Conservation (phyloP, 2,888 invertebrate genomes). For the Drosophila kanekoi region DNA sequence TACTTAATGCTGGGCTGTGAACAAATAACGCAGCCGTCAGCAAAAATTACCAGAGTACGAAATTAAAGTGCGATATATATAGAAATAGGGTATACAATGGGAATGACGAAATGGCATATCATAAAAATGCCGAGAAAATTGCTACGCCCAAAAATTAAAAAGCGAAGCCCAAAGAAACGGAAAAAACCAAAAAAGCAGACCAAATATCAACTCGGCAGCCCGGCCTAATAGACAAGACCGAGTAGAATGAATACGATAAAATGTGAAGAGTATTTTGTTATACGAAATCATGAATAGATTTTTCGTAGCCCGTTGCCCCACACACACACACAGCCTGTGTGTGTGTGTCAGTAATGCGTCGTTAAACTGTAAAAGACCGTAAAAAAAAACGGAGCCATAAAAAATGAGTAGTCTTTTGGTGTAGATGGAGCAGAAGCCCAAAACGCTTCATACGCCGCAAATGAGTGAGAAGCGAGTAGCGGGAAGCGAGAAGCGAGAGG, state of each 20-base stretch:
- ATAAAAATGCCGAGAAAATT: slow-evolving; percentile 66
- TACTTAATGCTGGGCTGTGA: slow-evolving; percentile 54
- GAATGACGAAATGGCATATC: slow-evolving; percentile 67
- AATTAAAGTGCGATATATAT: slow-evolving; percentile 61
- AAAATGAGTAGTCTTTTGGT: slow-evolving; percentile 62
- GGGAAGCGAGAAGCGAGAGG: slow-evolving; percentile 57
- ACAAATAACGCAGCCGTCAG: slow-evolving; percentile 45
- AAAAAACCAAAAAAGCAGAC: slow-evolving; percentile 31
- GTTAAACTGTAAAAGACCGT: slow-evolving; percentile 81
- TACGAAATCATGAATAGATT: slow-evolving; percentile 78
- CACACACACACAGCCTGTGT: too few species aligned
- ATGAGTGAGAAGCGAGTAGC: slow-evolving; percentile 39
- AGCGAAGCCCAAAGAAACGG: slow-evolving; percentile 28
- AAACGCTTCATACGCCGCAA: slow-evolving; percentile 48
- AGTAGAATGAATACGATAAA: slow-evolving; percentile 61
- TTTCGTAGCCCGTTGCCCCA: slow-evolving; percentile 47
- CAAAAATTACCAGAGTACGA: slow-evolving; percentile 50
- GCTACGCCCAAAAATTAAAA: slow-evolving; percentile 74
- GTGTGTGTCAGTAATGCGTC: slow-evolving; percentile 78
- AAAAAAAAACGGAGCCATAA: slow-evolving; percentile 68
- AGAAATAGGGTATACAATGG: slow-evolving; percentile 17
- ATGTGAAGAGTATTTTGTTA: slow-evolving; percentile 59
- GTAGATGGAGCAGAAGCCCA: slow-evolving; percentile 25
- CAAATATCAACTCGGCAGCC: slow-evolving; percentile 53
- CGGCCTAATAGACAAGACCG: slow-evolving; percentile 58